These are phyloP conservation scores for Achatina immaculata DNA, from an alignment of 1,140 invertebrate species.

Conservation along the genomic window DNA sequence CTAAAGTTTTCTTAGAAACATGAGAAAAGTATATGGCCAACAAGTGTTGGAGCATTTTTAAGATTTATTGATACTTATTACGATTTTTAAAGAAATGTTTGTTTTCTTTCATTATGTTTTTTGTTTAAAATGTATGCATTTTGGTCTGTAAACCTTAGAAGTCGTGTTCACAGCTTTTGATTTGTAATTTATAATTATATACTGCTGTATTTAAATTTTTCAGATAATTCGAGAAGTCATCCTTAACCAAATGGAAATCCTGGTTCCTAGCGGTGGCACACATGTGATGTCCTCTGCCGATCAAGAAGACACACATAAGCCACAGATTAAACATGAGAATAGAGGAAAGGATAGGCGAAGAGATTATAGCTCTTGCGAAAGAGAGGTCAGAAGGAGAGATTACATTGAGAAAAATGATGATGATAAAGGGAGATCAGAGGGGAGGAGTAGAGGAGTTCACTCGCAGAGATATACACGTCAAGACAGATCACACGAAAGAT, in stretches of 20 bases:
- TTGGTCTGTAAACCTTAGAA: not conserved
- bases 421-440: not conserved
- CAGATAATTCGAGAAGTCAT: conserved; percentile 68
- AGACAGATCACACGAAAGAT: conserved; percentile 39
- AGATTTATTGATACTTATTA: too few species aligned
- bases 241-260: conserved; percentile 73
- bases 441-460: not conserved
- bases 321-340: not conserved
- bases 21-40: too few species aligned
- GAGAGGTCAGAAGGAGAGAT: conserved; percentile 9
- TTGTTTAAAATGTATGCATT: too few species aligned
- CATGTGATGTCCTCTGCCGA: not conserved
- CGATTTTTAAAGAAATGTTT: too few species aligned
- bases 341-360: conserved; percentile 12
- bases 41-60: too few species aligned
- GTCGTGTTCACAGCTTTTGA: not conserved
- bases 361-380: not conserved
- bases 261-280: conserved; percentile 69
- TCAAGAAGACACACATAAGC: not conserved
- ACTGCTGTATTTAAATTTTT: conserved; percentile 16
- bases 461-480: conserved; percentile 7
- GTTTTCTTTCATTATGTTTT: too few species aligned
- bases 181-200: not conserved
- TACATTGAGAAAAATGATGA: not conserved
- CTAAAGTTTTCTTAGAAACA: too few species aligned